Base-by-base conservation (phyloP, 2,797 vertebrate genomes). In the Onychomys torridus region DNA sequence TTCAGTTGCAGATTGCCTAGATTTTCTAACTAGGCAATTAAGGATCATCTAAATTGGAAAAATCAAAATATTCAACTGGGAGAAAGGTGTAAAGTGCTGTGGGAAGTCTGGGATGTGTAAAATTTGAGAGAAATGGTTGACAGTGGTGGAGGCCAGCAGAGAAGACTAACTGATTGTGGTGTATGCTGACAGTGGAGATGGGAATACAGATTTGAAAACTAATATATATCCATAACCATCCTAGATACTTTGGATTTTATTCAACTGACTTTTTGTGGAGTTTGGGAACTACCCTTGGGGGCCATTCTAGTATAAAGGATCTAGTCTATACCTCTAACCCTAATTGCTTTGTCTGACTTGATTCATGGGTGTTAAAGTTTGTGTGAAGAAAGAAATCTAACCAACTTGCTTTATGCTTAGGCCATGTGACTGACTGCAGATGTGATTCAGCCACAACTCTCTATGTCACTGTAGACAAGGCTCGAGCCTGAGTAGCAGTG, bases 381-480 rank as follows among this genome's bases (percentile, higher is more conserved):
- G 23, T 21, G 5, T 57, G 34, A 84, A 29, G 40, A 37, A 8
- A 78, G 17, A 55, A 59, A 59, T 34, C 21, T 57, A 95, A 75
- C 1, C 29, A 67, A 19, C 29, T 40, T 43, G 71, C 43, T 29
- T 49, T 32, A 86, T 0, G 0, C 19, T 63, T 55, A n/a, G 59
- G 29, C 4, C 13, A 61, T 25, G 86, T 55, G 34, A 55, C 4
- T 46, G 25, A 34, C 10, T 34, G 40, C 52, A 82, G 4, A 82
- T 49, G 63, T 52, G 46, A 78, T 89, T 85, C n/a, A 46, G 37
- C 4, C 65, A 88, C 25, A 77, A 37, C 23, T 91, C 52, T 29
- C 11, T 91, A 75, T 82, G 34, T 49, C 34, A 37, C 81, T 96
- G 1, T 12, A 79, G n/a, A 87, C 21, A 95, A 89, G 71, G 34